These are phyloP conservation scores for Lasioglossum figueresi DNA, from an alignment of 2,888 invertebrate genomes.

Conservation along the genomic window DNA sequence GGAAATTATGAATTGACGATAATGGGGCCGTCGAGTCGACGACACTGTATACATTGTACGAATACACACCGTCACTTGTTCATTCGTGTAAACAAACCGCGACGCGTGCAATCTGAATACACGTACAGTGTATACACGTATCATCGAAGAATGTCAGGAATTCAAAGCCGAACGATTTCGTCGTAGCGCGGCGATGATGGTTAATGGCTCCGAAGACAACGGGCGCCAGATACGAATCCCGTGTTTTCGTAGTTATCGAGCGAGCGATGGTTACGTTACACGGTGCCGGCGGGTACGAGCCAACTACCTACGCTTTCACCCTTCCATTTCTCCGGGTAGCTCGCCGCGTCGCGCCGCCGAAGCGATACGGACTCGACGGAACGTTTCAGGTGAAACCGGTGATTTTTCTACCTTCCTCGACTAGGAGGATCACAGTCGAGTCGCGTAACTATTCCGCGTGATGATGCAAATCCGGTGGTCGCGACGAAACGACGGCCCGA, in stretches of 20 bases:
- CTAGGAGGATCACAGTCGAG: slow-evolving; percentile 20
- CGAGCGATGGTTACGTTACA: not conserved
- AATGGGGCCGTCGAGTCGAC: not conserved
- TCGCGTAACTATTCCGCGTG: slow-evolving; percentile 57
- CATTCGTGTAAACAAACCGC: slow-evolving; percentile 20
- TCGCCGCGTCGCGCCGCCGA: not conserved
- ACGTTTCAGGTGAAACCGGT: slow-evolving; percentile 43
- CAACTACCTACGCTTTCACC: slow-evolving; percentile 45
- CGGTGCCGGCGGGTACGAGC: not conserved
- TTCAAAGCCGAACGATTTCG: not conserved
- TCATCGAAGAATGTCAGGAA: not conserved
- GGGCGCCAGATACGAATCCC: slow-evolving; percentile 4
- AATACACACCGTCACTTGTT: not conserved
- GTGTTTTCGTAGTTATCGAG: not conserved
- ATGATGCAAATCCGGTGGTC: slow-evolving; percentile 60
- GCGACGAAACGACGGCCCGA: not conserved
- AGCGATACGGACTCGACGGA: slow-evolving; percentile 16
- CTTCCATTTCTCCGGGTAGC: slow-evolving; percentile 33
- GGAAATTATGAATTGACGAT: not conserved
- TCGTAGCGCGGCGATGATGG: not conserved
- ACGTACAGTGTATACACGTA: not conserved
- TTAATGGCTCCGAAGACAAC: not conserved
- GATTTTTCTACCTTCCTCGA: slow-evolving; percentile 23
- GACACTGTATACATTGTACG: not conserved
- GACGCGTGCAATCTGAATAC: not conserved